Evolutionary conservation across 2,797 vertebrate species (phyloP), one percentile per base, ranked within the genome.

Genomic region (Brachyrhaphis roseni): DNA sequence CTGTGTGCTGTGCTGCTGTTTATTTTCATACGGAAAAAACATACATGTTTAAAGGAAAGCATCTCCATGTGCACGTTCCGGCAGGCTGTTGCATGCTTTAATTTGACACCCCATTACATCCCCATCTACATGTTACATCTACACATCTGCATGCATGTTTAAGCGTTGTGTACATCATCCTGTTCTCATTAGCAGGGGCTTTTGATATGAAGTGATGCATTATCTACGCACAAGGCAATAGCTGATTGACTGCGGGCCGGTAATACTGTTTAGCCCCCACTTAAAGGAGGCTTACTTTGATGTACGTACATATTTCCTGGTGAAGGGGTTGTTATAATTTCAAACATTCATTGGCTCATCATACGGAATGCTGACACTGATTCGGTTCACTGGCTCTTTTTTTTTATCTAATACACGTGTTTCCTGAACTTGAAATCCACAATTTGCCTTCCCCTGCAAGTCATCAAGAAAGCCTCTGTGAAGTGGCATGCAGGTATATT

Each of bases 171-270:
- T 82, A 87, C 84, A 90, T 86, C 93, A 95, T 93, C 89, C 89
- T 91, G 94, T 93, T 94, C 91, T 94, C 91, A 94, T 95, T 94
- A 94, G 86, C 87, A 82, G 86, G 13, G 86, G 90, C 93, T 93
- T 94, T 92, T 93, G 91, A 94, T 95, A 94, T 93, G 92, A 95
- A 94, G 92, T 88, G 93, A 95, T 94, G 94, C 93, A 91, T 94
- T 92, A 91, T 94, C 91, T 91, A 89, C 86, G 78, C 85, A 83
- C 88, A 26, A 85, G 87, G 89, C 90, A 90, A 88, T 83, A 92
- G 86, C 90, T 95, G 94, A 95, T 93, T 94, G 93, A 91, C 89
- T 88, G 78, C 77, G 85, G 86, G 88, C 92, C 89, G 90, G 89
- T 93, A 92, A 92, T 93, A 87, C 92, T 78, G 90, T 90, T 92